A percentile compares a stretch with the other conserved stretches of the same genome.
phyloP scores from a whole-genome alignment of 37 sponge, comb jelly and placozoan species.

The Lycopodina hypogea region DNA sequence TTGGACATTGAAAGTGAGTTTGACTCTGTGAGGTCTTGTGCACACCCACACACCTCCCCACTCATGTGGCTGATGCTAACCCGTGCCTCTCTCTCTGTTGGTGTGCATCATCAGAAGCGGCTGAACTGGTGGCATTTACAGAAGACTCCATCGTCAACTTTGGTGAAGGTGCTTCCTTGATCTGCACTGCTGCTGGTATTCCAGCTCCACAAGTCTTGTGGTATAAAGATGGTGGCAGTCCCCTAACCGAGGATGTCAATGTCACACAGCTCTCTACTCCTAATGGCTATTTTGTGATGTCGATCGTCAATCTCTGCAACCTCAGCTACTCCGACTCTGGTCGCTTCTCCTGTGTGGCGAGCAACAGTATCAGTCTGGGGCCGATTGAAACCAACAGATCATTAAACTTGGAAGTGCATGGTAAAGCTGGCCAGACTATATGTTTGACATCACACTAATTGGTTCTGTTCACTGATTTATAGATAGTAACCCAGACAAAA shows the following conservation, averaged over 20 bases:
- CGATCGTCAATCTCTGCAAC: background rate
- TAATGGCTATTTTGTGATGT: background rate
- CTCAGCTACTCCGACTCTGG: constrained; percentile 23
- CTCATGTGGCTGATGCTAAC: background rate
- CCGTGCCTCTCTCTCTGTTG: too few species aligned
- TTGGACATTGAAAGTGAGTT: background rate
- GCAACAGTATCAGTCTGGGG: background rate
- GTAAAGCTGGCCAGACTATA: too few species aligned
- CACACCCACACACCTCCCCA: too few species aligned
- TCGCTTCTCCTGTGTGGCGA: constrained; percentile 5
- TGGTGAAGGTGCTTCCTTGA: background rate
- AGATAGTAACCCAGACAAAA: too few species aligned
- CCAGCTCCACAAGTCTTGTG: constrained; percentile 26
- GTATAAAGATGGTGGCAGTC: constrained; percentile 21
- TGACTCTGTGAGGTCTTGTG: too few species aligned
- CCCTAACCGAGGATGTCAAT: background rate
- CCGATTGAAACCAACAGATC: background rate
- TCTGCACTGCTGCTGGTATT: constrained; percentile 23
- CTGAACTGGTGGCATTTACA: background rate
- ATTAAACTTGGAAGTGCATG: background rate
- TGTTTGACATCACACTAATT: too few species aligned
- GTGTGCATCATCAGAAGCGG: background rate
- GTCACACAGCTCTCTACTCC: background rate
- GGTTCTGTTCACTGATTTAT: too few species aligned
- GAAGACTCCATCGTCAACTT: background rate